Evolutionary conservation across 2,113 vertebrate species (phyloP), one percentile per base, ranked within the genome.

Genomic region (Peromyscus leucopus): DNA sequence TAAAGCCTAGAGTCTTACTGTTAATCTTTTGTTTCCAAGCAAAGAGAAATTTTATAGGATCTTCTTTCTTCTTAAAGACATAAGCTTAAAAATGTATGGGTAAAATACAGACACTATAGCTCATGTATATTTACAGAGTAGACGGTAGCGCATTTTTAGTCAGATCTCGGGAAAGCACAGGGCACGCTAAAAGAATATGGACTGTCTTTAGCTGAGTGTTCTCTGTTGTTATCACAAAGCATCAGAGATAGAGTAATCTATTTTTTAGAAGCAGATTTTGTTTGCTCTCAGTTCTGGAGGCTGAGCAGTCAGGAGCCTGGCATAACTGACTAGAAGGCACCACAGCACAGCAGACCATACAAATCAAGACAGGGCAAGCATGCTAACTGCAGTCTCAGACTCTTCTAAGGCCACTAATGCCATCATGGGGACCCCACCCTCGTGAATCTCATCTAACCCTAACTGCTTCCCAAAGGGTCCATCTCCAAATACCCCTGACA

Each of bases 21-120:
- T 95, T 94, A 96, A 89, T 98, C 89, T 97, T 80, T 94, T 97
- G 67, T 97, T 97, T 98, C 57, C 92, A 57, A 90, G 96, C 74
- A 91, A 95, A 97, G 48, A 93, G 26, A 96, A 97, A 96, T 92
- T 93, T 94, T 96, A 21, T 78, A 93, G 86, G 96, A 89, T 98
- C 61, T 65, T 91, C 39, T 87, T 63, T 94, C 65, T 94, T 92
- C 76, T 82, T 95, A 96, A 96, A 92, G 28, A 79, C n/a, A 78
- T 95, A 91, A 95, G 82, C 71, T 96, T 42, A 61, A 90, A 96
- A 95, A 94, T 72, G 71, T 31, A 93, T 71, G 48, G 36, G 91
- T 95, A 89, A 96, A 96, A 93, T 13, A 48, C 5, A 89, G 46
- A 86, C 63, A 65, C 17, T 75, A 63, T 59, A 55, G 19, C 46